phyloP scores from a whole-genome alignment of 2,888 invertebrate genomes.

The Petrolisthes manimaculis region DNA sequence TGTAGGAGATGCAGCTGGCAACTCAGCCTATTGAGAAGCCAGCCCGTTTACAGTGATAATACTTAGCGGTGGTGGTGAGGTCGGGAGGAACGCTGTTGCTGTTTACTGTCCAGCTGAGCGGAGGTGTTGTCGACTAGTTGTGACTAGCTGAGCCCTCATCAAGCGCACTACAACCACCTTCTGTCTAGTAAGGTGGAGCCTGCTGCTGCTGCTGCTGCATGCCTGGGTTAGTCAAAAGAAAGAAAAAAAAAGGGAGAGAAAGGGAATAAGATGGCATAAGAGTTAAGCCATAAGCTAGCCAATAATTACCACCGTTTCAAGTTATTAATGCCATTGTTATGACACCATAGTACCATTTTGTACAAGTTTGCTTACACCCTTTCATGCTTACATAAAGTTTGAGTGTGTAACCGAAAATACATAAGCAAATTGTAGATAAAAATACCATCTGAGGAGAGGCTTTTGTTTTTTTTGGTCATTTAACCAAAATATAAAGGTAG shows the following conservation, averaged over 20 bases:
- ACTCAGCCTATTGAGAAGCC: background rate
- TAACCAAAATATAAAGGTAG: too few relatives aligned
- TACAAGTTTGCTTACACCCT: too few relatives aligned
- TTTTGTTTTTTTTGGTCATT: too few relatives aligned
- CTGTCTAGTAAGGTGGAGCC: slow-evolving; percentile 48
- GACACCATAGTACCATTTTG: background rate
- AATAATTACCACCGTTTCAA: background rate
- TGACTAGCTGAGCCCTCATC: slow-evolving; percentile 50
- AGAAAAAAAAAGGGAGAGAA: background rate
- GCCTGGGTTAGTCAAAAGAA: background rate
- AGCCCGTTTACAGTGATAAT: slow-evolving; percentile 30
- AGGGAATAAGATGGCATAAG: too few relatives aligned
- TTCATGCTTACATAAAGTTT: too few relatives aligned
- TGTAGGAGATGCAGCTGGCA: too few relatives aligned
- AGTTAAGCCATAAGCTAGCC: too few relatives aligned
- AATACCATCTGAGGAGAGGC: too few relatives aligned
- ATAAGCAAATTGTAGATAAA: too few relatives aligned
- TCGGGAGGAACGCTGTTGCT: slow-evolving; percentile 16
- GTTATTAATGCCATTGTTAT: slow-evolving; percentile 8
- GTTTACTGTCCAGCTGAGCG: slow-evolving; percentile 52
- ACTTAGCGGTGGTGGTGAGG: slow-evolving; percentile 40
- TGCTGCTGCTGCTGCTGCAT: slow-evolving; percentile 53
- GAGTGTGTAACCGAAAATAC: too few relatives aligned
- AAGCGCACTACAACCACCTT: slow-evolving; percentile 11
- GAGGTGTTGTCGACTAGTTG: slow-evolving; percentile 47